Evolutionary conservation across 2,797 vertebrate genomes (phyloP).

Genomic region (Syndactyla subalaris): DNA sequence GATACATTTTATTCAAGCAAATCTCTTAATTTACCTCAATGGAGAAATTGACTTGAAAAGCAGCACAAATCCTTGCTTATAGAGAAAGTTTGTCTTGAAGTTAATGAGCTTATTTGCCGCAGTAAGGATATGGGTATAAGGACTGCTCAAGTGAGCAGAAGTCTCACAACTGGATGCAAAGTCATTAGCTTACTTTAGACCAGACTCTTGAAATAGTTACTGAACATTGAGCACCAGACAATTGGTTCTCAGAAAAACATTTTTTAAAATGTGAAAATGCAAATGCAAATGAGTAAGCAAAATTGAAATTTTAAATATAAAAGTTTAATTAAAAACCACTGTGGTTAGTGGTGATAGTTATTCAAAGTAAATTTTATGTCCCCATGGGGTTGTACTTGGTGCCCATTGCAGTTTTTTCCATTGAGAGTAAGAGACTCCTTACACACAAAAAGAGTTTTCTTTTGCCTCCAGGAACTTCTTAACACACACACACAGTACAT

Average conservation of each 20-base stretch:
- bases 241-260: neutral
- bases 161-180: conserved; percentile 32
- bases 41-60: conserved; percentile 60
- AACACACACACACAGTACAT: neutral
- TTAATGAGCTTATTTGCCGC: conserved; percentile 58
- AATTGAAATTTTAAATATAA: neutral
- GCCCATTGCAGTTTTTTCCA: neutral
- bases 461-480: neutral
- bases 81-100: conserved; percentile 49
- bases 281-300: neutral
- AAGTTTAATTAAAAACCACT: neutral
- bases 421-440: neutral
- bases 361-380: neutral
- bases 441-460: neutral
- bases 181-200: conserved; percentile 20
- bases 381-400: neutral
- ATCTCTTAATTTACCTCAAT: conserved; percentile 52
- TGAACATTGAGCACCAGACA: neutral
- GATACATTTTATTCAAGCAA: conserved; percentile 40
- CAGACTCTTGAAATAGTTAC: conserved; percentile 16
- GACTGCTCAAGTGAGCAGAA: conserved; percentile 27
- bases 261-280: neutral
- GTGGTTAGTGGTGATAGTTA: neutral
- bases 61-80: conserved; percentile 55
- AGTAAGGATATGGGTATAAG: neutral